A percentile compares a stretch with the other conserved stretches of the same genome.
phyloP scores from a whole-genome alignment of 2,888 invertebrate species.

The Polyploca ridens region DNA sequence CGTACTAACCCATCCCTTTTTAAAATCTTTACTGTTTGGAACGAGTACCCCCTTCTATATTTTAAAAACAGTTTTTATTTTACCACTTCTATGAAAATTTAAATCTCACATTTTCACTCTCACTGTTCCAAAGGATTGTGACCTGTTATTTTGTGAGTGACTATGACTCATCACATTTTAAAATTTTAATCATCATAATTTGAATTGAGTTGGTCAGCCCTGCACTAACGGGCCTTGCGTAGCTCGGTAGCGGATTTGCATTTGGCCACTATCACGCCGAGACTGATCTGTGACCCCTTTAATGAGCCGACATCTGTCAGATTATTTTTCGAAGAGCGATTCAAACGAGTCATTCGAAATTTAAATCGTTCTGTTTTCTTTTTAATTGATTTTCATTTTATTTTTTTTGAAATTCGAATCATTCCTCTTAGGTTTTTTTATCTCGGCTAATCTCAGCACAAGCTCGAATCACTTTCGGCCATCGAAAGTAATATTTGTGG shows the following conservation, averaged over 20 bases:
- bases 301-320: constrained; percentile 56
- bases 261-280: constrained; percentile 62
- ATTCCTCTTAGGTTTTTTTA: no score
- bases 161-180: not conserved
- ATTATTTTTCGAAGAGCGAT: constrained; percentile 40
- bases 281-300: constrained; percentile 69
- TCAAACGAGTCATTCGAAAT: constrained; percentile 29
- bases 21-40: no score
- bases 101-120: no score
- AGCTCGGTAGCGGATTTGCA: constrained; percentile 68
- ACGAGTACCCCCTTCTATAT: no score
- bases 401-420: not conserved
- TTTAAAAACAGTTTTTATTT: no score
- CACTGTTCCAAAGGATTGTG: no score
- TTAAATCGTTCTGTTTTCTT: constrained; percentile 15
- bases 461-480: not conserved
- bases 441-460: no score
- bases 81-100: no score
- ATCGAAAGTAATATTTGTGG: not conserved
- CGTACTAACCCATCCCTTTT: no score
- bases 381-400: no score
- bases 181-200: not conserved
- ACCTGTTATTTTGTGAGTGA: no score
- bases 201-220: constrained; percentile 35
- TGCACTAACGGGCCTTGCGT: constrained; percentile 64